These are phyloP conservation scores for Alectoris magna DNA, from an alignment of 2,797 vertebrate species.

Conservation along the genomic window DNA sequence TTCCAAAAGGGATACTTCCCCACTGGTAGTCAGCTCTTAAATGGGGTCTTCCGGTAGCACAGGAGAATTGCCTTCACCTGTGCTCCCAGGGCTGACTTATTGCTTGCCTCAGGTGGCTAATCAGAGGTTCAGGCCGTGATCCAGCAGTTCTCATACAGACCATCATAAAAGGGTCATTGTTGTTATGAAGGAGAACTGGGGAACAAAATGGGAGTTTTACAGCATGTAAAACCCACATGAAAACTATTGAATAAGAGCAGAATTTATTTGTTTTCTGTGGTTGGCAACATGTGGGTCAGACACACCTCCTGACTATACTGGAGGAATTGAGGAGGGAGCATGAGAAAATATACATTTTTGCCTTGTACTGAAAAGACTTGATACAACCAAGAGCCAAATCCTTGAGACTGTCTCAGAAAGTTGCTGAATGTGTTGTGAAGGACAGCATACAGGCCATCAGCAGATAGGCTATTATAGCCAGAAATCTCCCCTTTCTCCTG, in stretches of 20 bases:
- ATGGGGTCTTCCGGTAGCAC: too few relatives aligned
- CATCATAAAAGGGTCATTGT: fast-evolving
- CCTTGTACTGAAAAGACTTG: not conserved
- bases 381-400: not conserved
- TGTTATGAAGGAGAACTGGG: not conserved
- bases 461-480: not conserved
- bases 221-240: not conserved
- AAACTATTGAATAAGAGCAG: not conserved
- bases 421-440: not conserved
- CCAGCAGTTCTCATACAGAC: not conserved
- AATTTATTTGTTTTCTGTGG: not conserved
- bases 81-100: too few relatives aligned
- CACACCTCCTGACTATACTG: not conserved
- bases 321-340: not conserved
- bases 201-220: not conserved
- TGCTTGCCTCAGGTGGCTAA: too few relatives aligned
- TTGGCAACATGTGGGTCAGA: not conserved
- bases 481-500: not conserved
- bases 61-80: too few relatives aligned
- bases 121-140: too few relatives aligned
- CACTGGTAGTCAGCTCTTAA: too few relatives aligned
- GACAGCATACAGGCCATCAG: not conserved
- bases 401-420: not conserved
- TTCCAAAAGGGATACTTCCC: too few relatives aligned
- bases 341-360: not conserved